Evolutionary conservation across 2,113 vertebrate species (phyloP).

Genomic region (Amphilophus citrinellus): DNA sequence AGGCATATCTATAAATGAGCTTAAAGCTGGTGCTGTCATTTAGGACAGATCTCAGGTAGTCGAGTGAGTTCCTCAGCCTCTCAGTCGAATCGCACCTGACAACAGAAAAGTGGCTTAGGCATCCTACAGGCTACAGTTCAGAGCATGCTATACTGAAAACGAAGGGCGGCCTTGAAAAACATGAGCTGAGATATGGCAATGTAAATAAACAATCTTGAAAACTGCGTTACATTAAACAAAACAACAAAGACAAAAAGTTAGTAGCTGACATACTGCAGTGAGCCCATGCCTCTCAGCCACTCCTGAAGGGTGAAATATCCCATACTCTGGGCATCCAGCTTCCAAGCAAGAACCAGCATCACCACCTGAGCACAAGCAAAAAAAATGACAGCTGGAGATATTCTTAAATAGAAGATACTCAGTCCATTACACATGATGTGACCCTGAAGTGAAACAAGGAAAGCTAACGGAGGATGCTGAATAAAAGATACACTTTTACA

Average conservation of each 20-base stretch:
- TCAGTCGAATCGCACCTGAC: conserved; percentile 97
- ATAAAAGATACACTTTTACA: not conserved
- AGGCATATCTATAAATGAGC: conserved; percentile 99
- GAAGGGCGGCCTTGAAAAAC: not conserved
- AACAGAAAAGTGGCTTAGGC: conserved; percentile 56
- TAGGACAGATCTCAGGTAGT: conserved; percentile 98
- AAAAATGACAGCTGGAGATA: conserved; percentile 17
- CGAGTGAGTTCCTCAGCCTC: conserved; percentile 95
- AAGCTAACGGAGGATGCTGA: not conserved
- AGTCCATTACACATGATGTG: not conserved
- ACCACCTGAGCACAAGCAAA: conserved; percentile 88
- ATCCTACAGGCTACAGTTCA: not conserved
- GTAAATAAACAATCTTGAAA: not conserved
- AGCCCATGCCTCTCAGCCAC: conserved; percentile 98
- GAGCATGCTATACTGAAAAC: not conserved
- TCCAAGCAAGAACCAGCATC: conserved; percentile 99
- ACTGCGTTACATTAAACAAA: not conserved
- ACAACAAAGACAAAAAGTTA: not conserved
- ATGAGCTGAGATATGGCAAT: not conserved
- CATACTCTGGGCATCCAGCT: conserved; percentile 99
- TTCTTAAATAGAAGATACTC: not conserved
- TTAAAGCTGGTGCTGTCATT: conserved; percentile 98
- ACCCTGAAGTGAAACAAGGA: not conserved
- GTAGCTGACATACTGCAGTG: conserved; percentile 90
- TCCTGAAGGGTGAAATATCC: conserved; percentile 99